These are phyloP conservation scores for Cacoxenus indagator DNA, from an alignment of 2,888 invertebrate species.

Conservation along the genomic window DNA sequence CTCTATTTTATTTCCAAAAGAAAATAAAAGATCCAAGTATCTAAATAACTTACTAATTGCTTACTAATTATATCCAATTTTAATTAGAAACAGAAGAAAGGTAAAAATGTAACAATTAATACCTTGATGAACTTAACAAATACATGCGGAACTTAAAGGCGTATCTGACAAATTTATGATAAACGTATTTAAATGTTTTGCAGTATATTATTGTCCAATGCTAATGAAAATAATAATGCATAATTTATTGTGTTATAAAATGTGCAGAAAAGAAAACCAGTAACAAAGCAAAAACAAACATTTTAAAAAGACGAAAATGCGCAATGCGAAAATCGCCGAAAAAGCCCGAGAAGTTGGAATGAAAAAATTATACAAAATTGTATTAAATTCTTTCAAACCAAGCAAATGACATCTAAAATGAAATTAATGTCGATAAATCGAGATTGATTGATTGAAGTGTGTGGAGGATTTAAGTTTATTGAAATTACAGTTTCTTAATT, in stretches of 20 bases:
- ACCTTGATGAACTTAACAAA: background rate
- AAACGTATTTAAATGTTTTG: background rate
- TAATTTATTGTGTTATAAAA: too few relatives aligned
- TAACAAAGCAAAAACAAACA: too few relatives aligned
- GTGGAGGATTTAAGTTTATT: constrained; percentile 71
- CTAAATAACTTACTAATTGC: background rate
- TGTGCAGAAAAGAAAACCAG: too few relatives aligned
- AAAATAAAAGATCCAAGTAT: background rate
- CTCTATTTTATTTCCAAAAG: background rate
- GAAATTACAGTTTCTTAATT: constrained; percentile 72
- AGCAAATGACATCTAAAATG: too few relatives aligned
- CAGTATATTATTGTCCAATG: too few relatives aligned
- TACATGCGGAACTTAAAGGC: background rate
- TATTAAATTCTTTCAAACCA: too few relatives aligned
- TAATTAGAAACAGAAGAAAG: constrained; percentile 32
- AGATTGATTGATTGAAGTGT: constrained; percentile 21
- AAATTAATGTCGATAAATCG: too few relatives aligned
- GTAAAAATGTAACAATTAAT: constrained; percentile 21
- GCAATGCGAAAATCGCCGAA: too few relatives aligned
- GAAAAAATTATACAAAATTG: too few relatives aligned
- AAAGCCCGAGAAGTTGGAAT: too few relatives aligned
- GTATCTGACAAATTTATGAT: background rate
- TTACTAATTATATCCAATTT: constrained; percentile 50
- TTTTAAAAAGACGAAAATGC: too few relatives aligned
- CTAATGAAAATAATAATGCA: too few relatives aligned